A percentile compares a stretch with the other conserved stretches of the same genome.
Evolutionary conservation across 2,797 vertebrate species (phyloP).

Genomic region (Morelia viridis): DNA sequence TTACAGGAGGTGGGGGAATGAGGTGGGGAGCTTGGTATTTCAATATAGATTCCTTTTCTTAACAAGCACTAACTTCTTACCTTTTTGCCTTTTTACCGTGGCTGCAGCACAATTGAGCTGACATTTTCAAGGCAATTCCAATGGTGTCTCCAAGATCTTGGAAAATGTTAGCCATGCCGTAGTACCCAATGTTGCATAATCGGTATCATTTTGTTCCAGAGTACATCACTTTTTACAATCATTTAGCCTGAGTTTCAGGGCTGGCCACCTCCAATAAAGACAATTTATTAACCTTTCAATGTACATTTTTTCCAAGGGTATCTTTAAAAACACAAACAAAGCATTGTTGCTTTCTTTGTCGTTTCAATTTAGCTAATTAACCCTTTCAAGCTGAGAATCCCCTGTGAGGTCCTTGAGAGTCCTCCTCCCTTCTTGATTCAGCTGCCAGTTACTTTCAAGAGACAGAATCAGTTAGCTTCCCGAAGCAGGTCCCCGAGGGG

Average conservation of each 20-base stretch:
- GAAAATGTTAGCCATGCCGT: neutral
- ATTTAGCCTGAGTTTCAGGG: neutral
- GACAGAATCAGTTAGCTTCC: neutral
- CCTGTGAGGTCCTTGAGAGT: neutral
- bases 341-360: too few relatives aligned
- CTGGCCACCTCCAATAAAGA: too few relatives aligned
- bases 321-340: neutral
- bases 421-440: neutral
- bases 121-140: neutral
- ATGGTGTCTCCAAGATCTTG: neutral
- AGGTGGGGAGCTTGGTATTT: neutral
- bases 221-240: neutral
- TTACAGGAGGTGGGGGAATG: too few relatives aligned
- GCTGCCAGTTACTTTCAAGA: neutral
- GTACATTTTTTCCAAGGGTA: neutral
- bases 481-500: conserved; percentile 60
- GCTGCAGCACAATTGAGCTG: neutral
- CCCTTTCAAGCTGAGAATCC: neutral
- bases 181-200: neutral
- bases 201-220: neutral
- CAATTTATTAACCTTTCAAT: neutral
- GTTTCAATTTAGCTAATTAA: neutral
- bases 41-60: neutral
- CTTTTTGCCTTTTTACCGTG: neutral
- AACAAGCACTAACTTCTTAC: neutral